These are phyloP conservation scores for Drosophila ochracea DNA, from an alignment of 2,888 invertebrate genomes.

Conservation along the genomic window DNA sequence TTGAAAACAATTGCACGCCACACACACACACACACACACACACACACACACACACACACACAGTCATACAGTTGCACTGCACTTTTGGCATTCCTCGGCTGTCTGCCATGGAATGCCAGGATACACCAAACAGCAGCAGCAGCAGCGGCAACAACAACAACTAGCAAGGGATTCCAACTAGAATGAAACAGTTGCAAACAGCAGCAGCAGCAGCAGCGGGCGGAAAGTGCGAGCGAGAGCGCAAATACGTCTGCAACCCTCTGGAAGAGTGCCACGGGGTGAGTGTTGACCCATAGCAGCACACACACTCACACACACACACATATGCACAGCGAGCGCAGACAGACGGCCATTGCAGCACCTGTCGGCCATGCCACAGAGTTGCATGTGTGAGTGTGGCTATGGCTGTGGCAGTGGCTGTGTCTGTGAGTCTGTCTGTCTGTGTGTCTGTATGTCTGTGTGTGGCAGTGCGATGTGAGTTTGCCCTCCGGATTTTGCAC, in stretches of 20 bases:
- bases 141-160: conserved; percentile 44
- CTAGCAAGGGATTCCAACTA: conserved; percentile 48
- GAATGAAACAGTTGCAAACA: conserved; percentile 71
- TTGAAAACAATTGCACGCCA: conserved; percentile 78
- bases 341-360: conserved; percentile 79
- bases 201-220: neutral
- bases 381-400: conserved; percentile 17
- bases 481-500: conserved; percentile 77
- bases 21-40: conserved; percentile 23
- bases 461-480: conserved; percentile 39
- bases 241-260: conserved; percentile 55
- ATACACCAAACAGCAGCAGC: conserved; percentile 45
- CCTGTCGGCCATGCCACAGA: conserved; percentile 75
- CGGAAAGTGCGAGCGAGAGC: conserved; percentile 35
- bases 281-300: conserved; percentile 51
- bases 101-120: conserved; percentile 65
- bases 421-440: neutral
- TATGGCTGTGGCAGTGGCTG: neutral
- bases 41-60: conserved; percentile 21
- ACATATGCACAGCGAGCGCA: conserved; percentile 20
- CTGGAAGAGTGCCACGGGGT: conserved; percentile 35
- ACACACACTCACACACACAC: conserved; percentile 35
- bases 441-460: conserved; percentile 20
- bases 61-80: conserved; percentile 50
- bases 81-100: conserved; percentile 78